Evolutionary conservation across 2,113 vertebrate genomes (phyloP).

Genomic region (Caloenas nicobarica): DNA sequence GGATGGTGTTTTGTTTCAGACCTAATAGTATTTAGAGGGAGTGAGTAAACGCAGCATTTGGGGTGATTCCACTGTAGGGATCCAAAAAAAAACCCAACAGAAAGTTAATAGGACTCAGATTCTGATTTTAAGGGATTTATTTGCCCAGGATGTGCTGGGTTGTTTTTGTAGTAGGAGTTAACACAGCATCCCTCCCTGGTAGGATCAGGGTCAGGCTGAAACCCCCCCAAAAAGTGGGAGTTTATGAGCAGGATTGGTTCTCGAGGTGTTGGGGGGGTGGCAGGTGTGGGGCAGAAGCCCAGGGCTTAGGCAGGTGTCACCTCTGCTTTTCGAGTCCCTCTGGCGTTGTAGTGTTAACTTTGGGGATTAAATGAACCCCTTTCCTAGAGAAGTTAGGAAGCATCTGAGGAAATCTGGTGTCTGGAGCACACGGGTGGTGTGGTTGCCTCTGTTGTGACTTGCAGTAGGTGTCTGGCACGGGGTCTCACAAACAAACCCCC

Average conservation of each 20-base stretch:
- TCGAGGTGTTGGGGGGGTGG: neutral
- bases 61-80: neutral
- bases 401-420: neutral
- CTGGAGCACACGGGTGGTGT: neutral
- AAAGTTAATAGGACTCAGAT: neutral
- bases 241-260: slow-evolving; percentile 70
- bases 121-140: neutral
- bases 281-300: slow-evolving; percentile 47
- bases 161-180: neutral
- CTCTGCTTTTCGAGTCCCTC: neutral
- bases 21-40: neutral
- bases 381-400: neutral
- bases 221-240: neutral
- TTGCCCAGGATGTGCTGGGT: neutral
- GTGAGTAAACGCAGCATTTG: neutral
- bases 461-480: neutral
- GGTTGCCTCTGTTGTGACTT: neutral
- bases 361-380: neutral
- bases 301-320: slow-evolving; percentile 70
- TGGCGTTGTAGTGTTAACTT: neutral
- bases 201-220: neutral
- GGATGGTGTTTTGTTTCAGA: neutral
- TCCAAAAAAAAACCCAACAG: neutral
- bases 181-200: neutral
- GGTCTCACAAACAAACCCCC: neutral